Base-by-base conservation (phyloP, 2,113 vertebrate genomes). In the Nanorana parkeri region DNA sequence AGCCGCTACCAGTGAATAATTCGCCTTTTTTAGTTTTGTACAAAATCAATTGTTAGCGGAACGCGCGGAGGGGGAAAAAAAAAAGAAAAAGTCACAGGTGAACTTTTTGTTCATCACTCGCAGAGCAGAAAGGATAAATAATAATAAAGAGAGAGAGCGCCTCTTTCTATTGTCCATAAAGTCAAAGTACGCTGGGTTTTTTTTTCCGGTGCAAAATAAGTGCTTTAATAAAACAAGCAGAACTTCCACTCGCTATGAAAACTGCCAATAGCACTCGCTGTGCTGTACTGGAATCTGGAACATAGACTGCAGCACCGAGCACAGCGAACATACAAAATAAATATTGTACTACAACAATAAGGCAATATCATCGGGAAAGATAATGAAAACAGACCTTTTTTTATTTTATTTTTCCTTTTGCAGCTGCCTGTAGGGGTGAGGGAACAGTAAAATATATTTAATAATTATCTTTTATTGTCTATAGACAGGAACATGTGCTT, bases 131-230 rank as follows among this genome's bases (percentile, higher is more conserved):
- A 36, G 1, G 60, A 60, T 75, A 75, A 75, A 75, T 75, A 75
- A 75, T 23, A 75, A 75, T 75, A 75, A 60, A 75, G n/a, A 32
- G 28, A 41, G 60, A 32, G 20, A 17, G 69, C 15, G 13, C 29
- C 20, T 60, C 15, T 29, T 75, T 21, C n/a, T 58, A 36, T 29
- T 61, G 55, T 61, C 72, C 72, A 61, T 60, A 75, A 75, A 75
- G 55, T 61, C 72, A 60, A 56, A 36, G 55, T 41, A 36, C 54
- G 26, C 32, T 1, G 2, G 5, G 5, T 36, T 36, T 36, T 19
- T 23, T 74, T 60, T 60, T 74, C 41, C 55, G 17, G 72, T 75
- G 72, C 55, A 75, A 75, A 60, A 75, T 75, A 75, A 75, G 72
- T 60, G 55, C 72, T 75, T 75, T 75, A 60, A 75, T 75, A 75